Conservation (phyloP, 2,888 invertebrate species). For the Cremastinae sp. region DNA sequence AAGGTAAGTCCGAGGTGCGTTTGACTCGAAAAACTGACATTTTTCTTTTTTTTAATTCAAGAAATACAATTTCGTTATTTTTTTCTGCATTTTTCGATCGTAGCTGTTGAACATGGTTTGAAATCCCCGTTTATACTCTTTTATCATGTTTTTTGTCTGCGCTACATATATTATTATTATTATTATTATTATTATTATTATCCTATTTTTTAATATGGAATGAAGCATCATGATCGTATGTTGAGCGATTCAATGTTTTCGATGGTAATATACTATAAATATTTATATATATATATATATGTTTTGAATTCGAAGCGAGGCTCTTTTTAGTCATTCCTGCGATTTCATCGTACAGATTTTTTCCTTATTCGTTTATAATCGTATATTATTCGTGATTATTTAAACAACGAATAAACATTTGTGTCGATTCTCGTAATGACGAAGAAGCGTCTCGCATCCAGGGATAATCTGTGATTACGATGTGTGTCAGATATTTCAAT, state of each 20-base stretch:
- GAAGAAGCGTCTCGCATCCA: no score
- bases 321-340: no score
- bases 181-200: constrained; percentile 56
- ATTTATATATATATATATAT: constrained; percentile 31
- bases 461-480: no score
- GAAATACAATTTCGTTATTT: constrained; percentile 8
- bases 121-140: constrained; percentile 52
- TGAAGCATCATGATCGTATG: constrained; percentile 73
- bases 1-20: no score
- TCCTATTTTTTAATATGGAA: constrained; percentile 65
- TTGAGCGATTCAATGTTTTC: constrained; percentile 65
- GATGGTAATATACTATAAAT: constrained; percentile 49
- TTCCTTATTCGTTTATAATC: no score
- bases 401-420: no score
- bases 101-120: constrained; percentile 58
- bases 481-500: no score
- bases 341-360: no score
- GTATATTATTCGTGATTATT: no score
- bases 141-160: constrained; percentile 59
- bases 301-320: background rate
- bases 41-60: no score
- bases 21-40: no score
- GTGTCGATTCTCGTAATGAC: no score
- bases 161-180: constrained; percentile 57
- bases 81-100: constrained; percentile 53